Base-by-base conservation (phyloP, 2,888 invertebrate genomes). In the Aelia acuminata region DNA sequence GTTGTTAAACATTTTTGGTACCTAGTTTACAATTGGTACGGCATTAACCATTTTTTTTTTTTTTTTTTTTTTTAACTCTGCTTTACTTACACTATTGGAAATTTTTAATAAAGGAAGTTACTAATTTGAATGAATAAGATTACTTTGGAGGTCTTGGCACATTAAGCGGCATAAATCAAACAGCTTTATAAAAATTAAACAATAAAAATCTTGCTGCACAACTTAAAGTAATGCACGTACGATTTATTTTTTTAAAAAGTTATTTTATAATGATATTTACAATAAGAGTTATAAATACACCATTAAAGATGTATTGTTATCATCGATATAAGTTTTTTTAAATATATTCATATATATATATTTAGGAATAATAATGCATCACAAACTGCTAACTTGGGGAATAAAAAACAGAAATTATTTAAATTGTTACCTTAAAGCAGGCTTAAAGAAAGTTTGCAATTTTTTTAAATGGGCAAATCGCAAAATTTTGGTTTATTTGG, bases 121-220 rank as follows among this genome's bases (percentile, higher is more conserved):
- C 63, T 70, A 70, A 35, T 31, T 70, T 70, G 63, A 70, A 70
- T 70, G 63, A 35, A 15, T 70, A 70, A 31, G 3, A 57, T 57
- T 57, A 15, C 31, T 35, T 31, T 70, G 5, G 18, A 18, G 63
- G 63, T 35, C 63, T 20, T 70, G 35, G 63, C 63, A 70, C 63
- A 70, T 0, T 35, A 11, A 18, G 35, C 63, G 35, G 20, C 8
- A 35, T 70, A 70, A 31, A 35, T 31, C 35, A 18, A 70, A 35
- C 35, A 70, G 63, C 63, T 70, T 70, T 15, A 26, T 63, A 31
- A 63, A 63, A 31, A 31, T n/a, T n/a, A n/a, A n/a, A n/a, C n/a
- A n/a, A 57, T 10, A 53, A 53, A 26, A 26, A 3, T 13, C 18
- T 35, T 35, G 35, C 31, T 70, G 63, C 63, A 31, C 63, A 70